Evolutionary conservation across 2,113 vertebrate species (phyloP).

Genomic region (Pelecanus crispus): DNA sequence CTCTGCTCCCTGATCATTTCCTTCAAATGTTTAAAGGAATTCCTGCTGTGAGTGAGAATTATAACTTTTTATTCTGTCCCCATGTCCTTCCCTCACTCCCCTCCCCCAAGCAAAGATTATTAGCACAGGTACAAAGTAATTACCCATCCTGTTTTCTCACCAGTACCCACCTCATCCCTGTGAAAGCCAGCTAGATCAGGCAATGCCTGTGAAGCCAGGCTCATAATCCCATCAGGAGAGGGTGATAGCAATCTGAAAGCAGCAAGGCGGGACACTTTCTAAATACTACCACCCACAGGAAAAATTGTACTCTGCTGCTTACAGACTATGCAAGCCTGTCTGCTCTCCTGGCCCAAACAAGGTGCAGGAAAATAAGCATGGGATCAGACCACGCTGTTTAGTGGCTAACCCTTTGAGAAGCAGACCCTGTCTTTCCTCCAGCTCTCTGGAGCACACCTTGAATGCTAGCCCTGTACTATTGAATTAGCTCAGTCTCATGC

Average conservation of each 20-base stretch:
- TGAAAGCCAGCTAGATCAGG: constrained; percentile 23
- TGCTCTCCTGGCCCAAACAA: not conserved
- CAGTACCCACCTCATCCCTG: not conserved
- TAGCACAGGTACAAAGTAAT: not conserved
- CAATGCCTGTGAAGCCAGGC: not conserved
- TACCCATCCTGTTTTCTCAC: constrained; percentile 5
- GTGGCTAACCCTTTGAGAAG: not conserved
- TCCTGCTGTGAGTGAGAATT: not conserved
- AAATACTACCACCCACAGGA: constrained; percentile 46
- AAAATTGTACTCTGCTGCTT: not conserved
- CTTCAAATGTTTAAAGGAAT: not conserved
- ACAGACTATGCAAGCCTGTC: not conserved
- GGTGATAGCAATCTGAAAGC: constrained; percentile 16
- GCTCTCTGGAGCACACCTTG: not conserved
- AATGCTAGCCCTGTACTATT: not conserved
- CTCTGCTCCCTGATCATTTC: not conserved
- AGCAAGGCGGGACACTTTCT: constrained; percentile 20
- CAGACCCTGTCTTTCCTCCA: not conserved
- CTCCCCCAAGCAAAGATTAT: not conserved
- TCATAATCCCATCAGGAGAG: constrained; percentile 7
- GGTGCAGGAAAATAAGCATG: not conserved
- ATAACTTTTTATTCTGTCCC: not conserved
- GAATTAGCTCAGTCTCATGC: not conserved
- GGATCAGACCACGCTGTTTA: not conserved
- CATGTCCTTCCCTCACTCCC: not conserved